Evolutionary conservation across 2,113 vertebrate genomes (phyloP), one percentile per base, ranked within the genome.

Genomic region (Mesembrinibis cayennensis): DNA sequence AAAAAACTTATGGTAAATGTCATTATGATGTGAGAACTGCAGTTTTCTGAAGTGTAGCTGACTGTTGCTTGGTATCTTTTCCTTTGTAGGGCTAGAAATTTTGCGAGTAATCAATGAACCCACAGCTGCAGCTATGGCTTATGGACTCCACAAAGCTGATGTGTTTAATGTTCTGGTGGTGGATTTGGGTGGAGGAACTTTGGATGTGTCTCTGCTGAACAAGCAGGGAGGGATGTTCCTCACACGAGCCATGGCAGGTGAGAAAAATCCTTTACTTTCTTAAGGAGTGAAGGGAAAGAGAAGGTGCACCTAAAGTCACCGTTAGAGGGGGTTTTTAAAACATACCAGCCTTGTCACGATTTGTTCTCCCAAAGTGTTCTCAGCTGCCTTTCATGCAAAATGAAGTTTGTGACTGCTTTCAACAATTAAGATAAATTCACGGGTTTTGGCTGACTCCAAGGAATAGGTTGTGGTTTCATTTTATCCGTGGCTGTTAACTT

Each of bases 191-290:
- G 99, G 99, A 96, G 99, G 99, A 93, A 99, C 99, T 8, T 97
- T 99, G 76, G 99, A 99, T 9, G 99, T 99, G 47, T 99, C 99
- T 40, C 97, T 99, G 87, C 98, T 99, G 89, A 99, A 99, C 97
- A 99, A 99, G 95, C 99, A 99, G 97, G 99, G 99, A 83, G 99
- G 99, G 61, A 99, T 99, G 99, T 99, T 99, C 95, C 97, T 99
- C 85, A 99, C 99, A 74, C 98, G 99, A 96, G 99, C 99, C 63
- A 99, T 99, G 99, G 99, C 99, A 98, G 99, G 99, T 99, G 97
- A 98, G 97, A 59, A 93, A 91, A 95, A 34, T 16, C 5, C 49
- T 85, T 71, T 74, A 4, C 9, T 91, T 90, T 49, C 36, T 53
- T 3, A 55, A 50, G 42, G 36, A 36, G 45, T 3, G 4, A 26